Evolutionary conservation across 2,797 vertebrate genomes (phyloP).

Genomic region (Ataeniobius toweri): DNA sequence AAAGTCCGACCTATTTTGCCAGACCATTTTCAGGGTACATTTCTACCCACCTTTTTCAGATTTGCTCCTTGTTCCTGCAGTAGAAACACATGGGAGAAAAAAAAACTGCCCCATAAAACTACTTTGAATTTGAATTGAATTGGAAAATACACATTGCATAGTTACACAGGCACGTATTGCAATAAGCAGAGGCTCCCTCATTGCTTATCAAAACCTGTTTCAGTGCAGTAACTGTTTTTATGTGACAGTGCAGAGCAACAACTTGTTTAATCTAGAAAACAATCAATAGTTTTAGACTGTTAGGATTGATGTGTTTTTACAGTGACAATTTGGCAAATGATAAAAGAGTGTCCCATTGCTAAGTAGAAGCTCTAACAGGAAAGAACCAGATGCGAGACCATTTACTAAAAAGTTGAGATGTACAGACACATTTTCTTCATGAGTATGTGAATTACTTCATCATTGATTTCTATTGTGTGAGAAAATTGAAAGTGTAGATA

Average conservation of each 20-base stretch:
- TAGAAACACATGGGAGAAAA: neutral
- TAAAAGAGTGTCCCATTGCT: conserved; percentile 68
- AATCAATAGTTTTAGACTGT: conserved; percentile 82
- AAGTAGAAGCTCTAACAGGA: conserved; percentile 73
- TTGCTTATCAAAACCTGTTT: conserved; percentile 75
- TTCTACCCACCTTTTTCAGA: too few relatives aligned
- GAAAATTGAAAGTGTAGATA: conserved; percentile 75
- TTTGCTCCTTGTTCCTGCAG: neutral
- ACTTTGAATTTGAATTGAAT: too few relatives aligned
- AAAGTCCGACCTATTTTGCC: too few relatives aligned
- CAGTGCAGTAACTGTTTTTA: conserved; percentile 77
- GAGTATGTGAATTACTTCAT: conserved; percentile 82
- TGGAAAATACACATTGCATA: neutral
- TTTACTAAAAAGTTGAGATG: conserved; percentile 78
- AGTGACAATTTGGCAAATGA: conserved; percentile 70
- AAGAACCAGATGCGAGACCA: conserved; percentile 78
- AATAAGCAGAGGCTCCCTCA: conserved; percentile 45
- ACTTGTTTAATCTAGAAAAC: conserved; percentile 80
- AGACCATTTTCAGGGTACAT: too few relatives aligned
- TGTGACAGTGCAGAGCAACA: conserved; percentile 75
- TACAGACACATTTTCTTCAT: conserved; percentile 79
- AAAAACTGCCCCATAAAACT: too few relatives aligned
- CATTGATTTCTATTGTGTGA: conserved; percentile 82
- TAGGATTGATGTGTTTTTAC: conserved; percentile 82
- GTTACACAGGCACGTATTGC: conserved; percentile 19